These are phyloP conservation scores for Zalophus californianus DNA, from an alignment of 2,797 vertebrate genomes.

Conservation along the genomic window DNA sequence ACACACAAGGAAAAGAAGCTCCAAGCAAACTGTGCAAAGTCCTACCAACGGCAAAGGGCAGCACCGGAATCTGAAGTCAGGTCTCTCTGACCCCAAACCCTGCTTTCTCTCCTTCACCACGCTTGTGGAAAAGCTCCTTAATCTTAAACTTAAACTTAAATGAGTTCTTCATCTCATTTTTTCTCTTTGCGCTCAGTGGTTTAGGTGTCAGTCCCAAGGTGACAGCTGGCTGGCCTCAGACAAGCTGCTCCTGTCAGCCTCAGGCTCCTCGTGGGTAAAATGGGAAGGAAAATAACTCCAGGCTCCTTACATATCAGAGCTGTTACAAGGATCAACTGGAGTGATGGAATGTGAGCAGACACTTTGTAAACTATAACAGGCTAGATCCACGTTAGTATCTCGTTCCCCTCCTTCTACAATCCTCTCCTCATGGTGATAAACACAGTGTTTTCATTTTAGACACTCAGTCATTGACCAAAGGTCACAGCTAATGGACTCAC, in stretches of 20 bases:
- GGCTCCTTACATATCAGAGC: not conserved
- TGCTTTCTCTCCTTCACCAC: not conserved
- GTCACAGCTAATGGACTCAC: constrained; percentile 56
- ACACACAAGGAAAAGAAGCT: not conserved
- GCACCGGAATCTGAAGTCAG: not conserved
- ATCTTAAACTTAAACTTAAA: not conserved
- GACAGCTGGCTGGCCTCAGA: not conserved
- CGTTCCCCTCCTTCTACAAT: not conserved
- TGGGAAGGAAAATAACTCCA: not conserved
- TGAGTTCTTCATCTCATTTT: not conserved
- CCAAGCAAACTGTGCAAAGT: not conserved
- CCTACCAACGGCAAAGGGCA: not conserved
- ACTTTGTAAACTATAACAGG: not conserved
- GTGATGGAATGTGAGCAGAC: not conserved
- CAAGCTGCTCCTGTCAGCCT: not conserved
- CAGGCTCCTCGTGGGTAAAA: not conserved
- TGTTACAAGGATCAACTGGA: not conserved
- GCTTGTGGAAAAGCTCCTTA: not conserved
- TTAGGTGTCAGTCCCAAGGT: not conserved
- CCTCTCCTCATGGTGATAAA: constrained; percentile 34
- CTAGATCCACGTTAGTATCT: not conserved
- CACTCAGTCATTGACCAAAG: constrained; percentile 51
- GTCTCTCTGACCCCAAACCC: not conserved
- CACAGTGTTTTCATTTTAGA: constrained; percentile 20
- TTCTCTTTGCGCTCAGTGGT: not conserved